These are phyloP conservation scores for Autographa pulchrina DNA, from an alignment of 2,888 invertebrate species.

Conservation along the genomic window DNA sequence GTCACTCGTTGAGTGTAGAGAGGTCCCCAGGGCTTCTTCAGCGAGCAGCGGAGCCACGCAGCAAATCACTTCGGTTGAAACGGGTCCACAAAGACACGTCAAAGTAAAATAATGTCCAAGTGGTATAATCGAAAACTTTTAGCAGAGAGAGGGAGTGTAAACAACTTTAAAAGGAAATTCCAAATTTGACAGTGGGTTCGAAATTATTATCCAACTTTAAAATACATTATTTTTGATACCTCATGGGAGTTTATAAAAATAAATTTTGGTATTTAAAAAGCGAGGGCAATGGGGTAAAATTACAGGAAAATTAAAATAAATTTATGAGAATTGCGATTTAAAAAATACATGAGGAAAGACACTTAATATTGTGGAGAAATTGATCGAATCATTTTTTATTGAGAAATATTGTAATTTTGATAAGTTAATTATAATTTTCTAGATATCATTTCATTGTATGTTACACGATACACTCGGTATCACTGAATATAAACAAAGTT, in stretches of 20 bases:
- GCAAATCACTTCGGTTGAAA: conserved; percentile 83
- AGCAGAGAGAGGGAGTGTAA: neutral
- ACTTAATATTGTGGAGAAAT: neutral
- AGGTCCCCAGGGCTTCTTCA: conserved; percentile 71
- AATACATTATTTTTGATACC: conserved; percentile 71
- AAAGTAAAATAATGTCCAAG: conserved; percentile 58
- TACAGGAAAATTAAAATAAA: neutral
- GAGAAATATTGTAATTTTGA: neutral
- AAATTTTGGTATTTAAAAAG: conserved; percentile 18
- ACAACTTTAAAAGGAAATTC: conserved; percentile 14
- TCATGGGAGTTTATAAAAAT: conserved; percentile 50
- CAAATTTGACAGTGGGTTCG: conserved; percentile 12
- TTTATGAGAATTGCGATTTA: neutral
- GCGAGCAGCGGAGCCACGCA: conserved; percentile 76
- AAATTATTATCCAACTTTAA: conserved; percentile 33
- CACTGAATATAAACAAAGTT: conserved; percentile 1
- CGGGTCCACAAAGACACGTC: conserved; percentile 65
- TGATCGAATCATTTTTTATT: neutral
- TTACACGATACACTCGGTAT: neutral
- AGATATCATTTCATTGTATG: neutral
- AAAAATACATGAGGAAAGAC: neutral
- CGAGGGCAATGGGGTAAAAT: conserved; percentile 9
- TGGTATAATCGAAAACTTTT: conserved; percentile 13
- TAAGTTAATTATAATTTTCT: neutral
- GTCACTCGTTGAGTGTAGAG: conserved; percentile 80